A percentile compares a stretch with the other conserved stretches of the same genome.
Evolutionary conservation across 2,113 vertebrate genomes (phyloP).

Genomic region (Stomatorhinus ivindoensis): DNA sequence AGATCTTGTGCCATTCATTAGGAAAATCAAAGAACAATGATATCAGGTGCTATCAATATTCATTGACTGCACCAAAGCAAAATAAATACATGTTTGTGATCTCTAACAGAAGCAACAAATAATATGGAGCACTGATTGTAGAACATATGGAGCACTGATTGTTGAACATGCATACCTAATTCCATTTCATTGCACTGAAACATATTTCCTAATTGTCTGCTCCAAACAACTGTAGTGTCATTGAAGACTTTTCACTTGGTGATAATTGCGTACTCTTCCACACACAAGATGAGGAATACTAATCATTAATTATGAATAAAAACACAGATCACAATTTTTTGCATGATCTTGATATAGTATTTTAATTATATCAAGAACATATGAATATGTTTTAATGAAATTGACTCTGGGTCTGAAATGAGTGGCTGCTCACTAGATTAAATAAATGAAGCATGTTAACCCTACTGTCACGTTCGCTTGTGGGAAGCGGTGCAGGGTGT

Average conservation of each 20-base stretch:
- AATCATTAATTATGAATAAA: conserved; percentile 23
- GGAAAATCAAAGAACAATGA: not conserved
- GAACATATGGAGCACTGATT: not conserved
- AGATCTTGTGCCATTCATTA: no score
- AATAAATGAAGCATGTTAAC: conserved; percentile 14
- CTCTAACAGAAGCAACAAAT: conserved; percentile 2
- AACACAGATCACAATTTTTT: conserved; percentile 11
- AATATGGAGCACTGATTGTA: conserved; percentile 9
- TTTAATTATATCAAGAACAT: not conserved
- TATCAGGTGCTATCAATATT: not conserved
- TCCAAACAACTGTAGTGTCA: conserved; percentile 8
- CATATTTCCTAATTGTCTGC: conserved; percentile 8
- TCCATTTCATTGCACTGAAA: not conserved
- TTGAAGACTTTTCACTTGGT: not conserved
- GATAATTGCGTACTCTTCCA: conserved; percentile 6
- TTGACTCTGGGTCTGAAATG: conserved; percentile 1
- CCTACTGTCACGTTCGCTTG: no score
- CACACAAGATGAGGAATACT: conserved; percentile 5
- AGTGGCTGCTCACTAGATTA: conserved; percentile 9
- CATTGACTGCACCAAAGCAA: not conserved
- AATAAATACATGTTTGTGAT: conserved; percentile 7
- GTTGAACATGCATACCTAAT: not conserved
- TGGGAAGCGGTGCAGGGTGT: no score
- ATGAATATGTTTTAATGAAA: conserved; percentile 15
- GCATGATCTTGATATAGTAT: not conserved